These are phyloP conservation scores for Danaus melanippus DNA, from an alignment of 1,140 invertebrate species.

Conservation along the genomic window DNA sequence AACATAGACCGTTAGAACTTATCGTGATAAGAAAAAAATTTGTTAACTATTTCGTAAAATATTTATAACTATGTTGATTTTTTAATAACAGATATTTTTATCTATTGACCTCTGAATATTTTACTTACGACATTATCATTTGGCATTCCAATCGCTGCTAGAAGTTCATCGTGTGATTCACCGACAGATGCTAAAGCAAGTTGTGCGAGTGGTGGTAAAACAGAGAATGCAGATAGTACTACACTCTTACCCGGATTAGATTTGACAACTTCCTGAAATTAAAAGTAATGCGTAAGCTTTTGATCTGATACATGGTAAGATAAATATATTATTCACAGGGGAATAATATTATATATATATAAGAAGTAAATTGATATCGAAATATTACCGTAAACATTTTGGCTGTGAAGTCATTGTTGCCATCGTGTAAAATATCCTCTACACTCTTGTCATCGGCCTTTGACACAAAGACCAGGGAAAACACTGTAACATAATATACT, in stretches of 20 bases:
- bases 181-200: conserved; percentile 42
- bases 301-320: too few relatives aligned
- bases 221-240: conserved; percentile 48
- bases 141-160: conserved; percentile 38
- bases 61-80: too few relatives aligned
- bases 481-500: conserved; percentile 18
- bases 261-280: conserved; percentile 44
- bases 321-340: too few relatives aligned
- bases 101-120: not conserved
- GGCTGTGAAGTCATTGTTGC: conserved; percentile 37
- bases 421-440: conserved; percentile 20
- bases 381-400: conserved; percentile 38
- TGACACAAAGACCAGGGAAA: conserved; percentile 17
- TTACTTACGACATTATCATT: conserved; percentile 42
- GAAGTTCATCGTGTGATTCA: conserved; percentile 42
- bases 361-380: too few relatives aligned
- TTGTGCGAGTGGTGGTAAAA: conserved; percentile 41
- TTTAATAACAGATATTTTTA: too few relatives aligned
- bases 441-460: conserved; percentile 19
- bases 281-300: too few relatives aligned
- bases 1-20: too few relatives aligned
- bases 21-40: too few relatives aligned
- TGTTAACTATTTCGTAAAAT: too few relatives aligned
- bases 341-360: too few relatives aligned
- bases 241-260: conserved; percentile 33